Conservation (phyloP, 1,140 invertebrate species). For the Nylanderia fulva region DNA sequence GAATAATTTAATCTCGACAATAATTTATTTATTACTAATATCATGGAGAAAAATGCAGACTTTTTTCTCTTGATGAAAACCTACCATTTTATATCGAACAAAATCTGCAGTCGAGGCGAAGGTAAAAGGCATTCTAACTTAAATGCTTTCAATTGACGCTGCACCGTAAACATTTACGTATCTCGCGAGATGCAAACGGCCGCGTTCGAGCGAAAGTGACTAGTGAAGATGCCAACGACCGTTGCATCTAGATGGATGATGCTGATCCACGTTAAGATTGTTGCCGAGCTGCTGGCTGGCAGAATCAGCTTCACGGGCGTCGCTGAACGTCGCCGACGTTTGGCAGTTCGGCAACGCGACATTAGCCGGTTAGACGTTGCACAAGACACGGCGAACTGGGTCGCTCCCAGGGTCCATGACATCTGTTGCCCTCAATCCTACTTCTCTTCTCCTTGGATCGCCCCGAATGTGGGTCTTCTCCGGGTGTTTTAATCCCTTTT, state of each 20-base stretch:
- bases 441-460: slow-evolving; percentile 7
- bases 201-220: background rate
- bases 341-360: slow-evolving; percentile 22
- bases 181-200: background rate
- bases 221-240: background rate
- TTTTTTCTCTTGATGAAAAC: background rate
- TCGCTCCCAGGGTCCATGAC: slow-evolving; percentile 71
- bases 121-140: background rate
- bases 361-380: slow-evolving; percentile 22
- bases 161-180: background rate
- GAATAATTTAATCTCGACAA: background rate
- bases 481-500: slow-evolving; percentile 13
- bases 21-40: background rate
- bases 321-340: slow-evolving; percentile 32
- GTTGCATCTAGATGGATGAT: background rate
- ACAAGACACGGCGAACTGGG: slow-evolving; percentile 65
- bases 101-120: background rate
- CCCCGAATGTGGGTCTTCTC: slow-evolving; percentile 8
- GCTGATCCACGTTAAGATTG: slow-evolving; percentile 4
- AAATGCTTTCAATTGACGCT: background rate
- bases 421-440: slow-evolving; percentile 72
- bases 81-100: background rate
- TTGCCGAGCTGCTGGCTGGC: background rate
- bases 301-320: background rate
- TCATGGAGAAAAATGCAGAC: background rate